Evolutionary conservation across 2,888 invertebrate genomes (phyloP).

Genomic region (Nomada hirtipes): DNA sequence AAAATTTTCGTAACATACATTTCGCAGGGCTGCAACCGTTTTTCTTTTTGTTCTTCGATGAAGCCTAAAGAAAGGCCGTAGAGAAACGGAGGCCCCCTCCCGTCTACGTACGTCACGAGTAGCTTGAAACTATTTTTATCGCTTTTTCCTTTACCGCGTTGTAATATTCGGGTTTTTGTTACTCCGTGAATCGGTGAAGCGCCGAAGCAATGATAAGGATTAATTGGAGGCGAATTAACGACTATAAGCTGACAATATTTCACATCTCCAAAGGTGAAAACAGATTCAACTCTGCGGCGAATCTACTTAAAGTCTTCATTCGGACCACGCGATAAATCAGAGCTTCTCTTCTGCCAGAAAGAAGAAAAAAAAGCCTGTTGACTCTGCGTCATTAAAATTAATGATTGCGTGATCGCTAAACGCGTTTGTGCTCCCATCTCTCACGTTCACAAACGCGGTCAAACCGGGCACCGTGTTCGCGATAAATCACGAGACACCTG

Average conservation of each 20-base stretch:
- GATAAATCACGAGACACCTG: conserved; percentile 47
- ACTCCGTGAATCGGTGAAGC: background rate
- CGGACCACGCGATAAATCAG: conserved; percentile 47
- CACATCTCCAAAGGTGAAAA: conserved; percentile 40
- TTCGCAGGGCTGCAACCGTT: conserved; percentile 24
- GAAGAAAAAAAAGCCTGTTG: conserved; percentile 23
- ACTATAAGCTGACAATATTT: conserved; percentile 39
- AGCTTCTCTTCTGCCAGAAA: conserved; percentile 23
- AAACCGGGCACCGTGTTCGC: conserved; percentile 18
- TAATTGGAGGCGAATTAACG: conserved; percentile 42
- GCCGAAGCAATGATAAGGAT: conserved; percentile 39
- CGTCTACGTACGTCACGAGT: conserved; percentile 39
- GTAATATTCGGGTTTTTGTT: background rate
- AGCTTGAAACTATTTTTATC: background rate
- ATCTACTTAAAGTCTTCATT: conserved; percentile 53
- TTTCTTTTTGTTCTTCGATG: conserved; percentile 21
- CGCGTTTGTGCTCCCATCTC: conserved; percentile 42
- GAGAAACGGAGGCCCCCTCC: conserved; percentile 37
- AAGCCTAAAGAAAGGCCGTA: background rate
- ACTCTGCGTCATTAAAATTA: conserved; percentile 55
- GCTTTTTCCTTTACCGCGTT: background rate
- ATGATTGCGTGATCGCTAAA: conserved; percentile 56
- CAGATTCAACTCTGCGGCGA: conserved; percentile 39
- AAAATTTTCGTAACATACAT: conserved; percentile 67
- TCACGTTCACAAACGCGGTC: conserved; percentile 38